Evolutionary conservation across 2,797 vertebrate genomes (phyloP).

Genomic region (Acanthurus leucopareius): DNA sequence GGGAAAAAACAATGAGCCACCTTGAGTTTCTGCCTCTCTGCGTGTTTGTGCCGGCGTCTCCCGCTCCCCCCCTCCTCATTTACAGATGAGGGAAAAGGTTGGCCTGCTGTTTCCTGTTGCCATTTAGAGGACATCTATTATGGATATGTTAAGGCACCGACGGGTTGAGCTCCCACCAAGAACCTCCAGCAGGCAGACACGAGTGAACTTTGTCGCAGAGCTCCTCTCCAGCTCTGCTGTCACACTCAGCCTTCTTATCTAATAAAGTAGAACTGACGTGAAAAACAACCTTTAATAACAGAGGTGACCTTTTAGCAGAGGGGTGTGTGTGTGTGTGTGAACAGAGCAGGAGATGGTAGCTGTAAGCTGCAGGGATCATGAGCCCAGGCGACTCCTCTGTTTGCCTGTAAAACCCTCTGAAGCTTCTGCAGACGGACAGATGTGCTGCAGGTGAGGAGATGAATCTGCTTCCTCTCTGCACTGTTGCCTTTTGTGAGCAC

Average conservation of each 20-base stretch:
- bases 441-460: not conserved
- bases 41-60: too few relatives aligned
- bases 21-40: not conserved
- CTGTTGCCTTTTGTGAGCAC: not conserved
- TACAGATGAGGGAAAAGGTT: conserved; percentile 57
- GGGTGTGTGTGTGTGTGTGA: not conserved
- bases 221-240: conserved; percentile 29
- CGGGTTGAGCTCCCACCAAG: conserved; percentile 46
- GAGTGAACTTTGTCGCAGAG: conserved; percentile 57
- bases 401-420: not conserved
- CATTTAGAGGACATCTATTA: conserved; percentile 73
- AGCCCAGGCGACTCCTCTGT: conserved; percentile 12
- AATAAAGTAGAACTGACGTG: conserved; percentile 53
- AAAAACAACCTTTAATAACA: conserved; percentile 68
- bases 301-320: conserved; percentile 63
- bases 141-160: conserved; percentile 54
- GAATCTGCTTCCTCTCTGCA: not conserved
- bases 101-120: conserved; percentile 55
- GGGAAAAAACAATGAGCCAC: conserved; percentile 52
- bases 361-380: conserved; percentile 23
- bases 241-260: conserved; percentile 26
- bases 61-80: not conserved
- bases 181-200: conserved; percentile 52
- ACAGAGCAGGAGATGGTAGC: not conserved
- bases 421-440: not conserved